These are phyloP conservation scores for Sipha flava DNA, from an alignment of 1,140 invertebrate genomes.

Conservation along the genomic window DNA sequence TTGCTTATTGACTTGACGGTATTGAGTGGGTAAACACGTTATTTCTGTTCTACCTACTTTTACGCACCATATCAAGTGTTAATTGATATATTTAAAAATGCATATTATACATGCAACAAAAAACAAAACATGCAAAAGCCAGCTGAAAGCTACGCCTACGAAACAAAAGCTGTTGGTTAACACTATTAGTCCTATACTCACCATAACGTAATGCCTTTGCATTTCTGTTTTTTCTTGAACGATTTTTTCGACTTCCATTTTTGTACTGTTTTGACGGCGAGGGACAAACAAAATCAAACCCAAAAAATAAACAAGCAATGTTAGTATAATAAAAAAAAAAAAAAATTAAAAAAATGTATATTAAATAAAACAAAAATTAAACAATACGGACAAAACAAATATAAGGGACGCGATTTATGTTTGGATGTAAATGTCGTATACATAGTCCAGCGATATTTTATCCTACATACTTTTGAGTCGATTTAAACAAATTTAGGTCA, in stretches of 20 bases:
- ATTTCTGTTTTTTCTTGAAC: conserved; percentile 97
- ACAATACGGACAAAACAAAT: conserved; percentile 11
- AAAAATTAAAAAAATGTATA: conserved; percentile 34
- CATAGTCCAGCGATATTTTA: background rate
- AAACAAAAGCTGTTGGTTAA: background rate
- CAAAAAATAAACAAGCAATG: conserved; percentile 32
- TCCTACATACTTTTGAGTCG: too few species aligned
- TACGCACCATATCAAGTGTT: background rate
- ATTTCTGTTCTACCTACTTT: background rate
- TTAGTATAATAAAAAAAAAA: conserved; percentile 32
- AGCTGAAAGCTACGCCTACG: background rate
- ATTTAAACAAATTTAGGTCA: background rate
- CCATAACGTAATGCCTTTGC: conserved; percentile 97
- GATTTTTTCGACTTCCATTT: conserved; percentile 91
- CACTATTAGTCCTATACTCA: conserved; percentile 50
- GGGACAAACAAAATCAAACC: conserved; percentile 36
- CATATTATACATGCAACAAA: conserved; percentile 41
- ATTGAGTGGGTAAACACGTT: background rate
- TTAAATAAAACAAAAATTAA: conserved; percentile 20
- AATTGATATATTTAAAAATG: background rate
- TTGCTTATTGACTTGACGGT: background rate
- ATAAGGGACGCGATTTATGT: background rate
- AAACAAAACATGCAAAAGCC: conserved; percentile 33
- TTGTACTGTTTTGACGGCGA: conserved; percentile 52
- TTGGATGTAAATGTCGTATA: background rate